These are phyloP conservation scores for Ceratina japonica DNA, from an alignment of 1,140 invertebrate genomes.

Conservation along the genomic window DNA sequence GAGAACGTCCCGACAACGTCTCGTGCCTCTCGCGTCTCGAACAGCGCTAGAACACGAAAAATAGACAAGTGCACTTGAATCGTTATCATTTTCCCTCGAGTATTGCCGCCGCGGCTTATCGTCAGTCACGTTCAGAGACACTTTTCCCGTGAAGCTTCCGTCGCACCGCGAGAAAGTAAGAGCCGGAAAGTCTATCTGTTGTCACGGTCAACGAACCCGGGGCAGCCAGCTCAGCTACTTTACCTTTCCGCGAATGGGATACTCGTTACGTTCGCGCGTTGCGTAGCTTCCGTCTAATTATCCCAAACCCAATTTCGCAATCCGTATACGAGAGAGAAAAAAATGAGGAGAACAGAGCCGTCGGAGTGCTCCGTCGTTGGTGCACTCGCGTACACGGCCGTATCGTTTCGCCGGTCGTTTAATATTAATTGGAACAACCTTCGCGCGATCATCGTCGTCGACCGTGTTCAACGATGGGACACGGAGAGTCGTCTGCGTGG, in stretches of 20 bases:
- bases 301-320: constrained; percentile 19
- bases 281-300: constrained; percentile 41
- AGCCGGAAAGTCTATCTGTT: constrained; percentile 48
- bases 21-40: background rate
- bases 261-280: constrained; percentile 47
- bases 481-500: background rate
- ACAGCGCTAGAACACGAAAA: constrained; percentile 7
- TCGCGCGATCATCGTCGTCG: constrained; percentile 60
- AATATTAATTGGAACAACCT: constrained; percentile 71
- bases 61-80: constrained; percentile 8
- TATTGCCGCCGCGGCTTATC: background rate
- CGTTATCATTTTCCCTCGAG: background rate
- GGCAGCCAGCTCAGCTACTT: constrained; percentile 43
- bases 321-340: background rate
- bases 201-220: constrained; percentile 66
- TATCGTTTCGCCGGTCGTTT: constrained; percentile 57
- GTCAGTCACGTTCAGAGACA: constrained; percentile 24
- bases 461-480: constrained; percentile 50
- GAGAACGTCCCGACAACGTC: no score
- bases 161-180: constrained; percentile 63
- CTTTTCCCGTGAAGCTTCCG: constrained; percentile 11
- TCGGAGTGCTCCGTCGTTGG: constrained; percentile 40
- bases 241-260: constrained; percentile 22
- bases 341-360: background rate
- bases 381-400: constrained; percentile 36